These are phyloP conservation scores for Cabera pusaria DNA, from an alignment of 2,888 invertebrate species.

Conservation along the genomic window DNA sequence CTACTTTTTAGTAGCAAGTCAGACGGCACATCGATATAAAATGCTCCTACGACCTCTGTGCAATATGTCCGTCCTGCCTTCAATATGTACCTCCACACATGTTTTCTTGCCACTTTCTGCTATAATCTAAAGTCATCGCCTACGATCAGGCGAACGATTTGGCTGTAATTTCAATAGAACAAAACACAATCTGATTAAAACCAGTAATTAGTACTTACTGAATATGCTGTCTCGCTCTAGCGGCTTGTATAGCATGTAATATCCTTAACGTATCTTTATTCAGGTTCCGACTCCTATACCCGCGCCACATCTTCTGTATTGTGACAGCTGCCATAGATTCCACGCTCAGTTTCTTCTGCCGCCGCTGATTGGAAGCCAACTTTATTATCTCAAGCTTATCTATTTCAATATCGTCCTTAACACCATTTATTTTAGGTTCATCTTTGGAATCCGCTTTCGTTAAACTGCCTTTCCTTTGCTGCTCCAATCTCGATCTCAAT, in stretches of 20 bases:
- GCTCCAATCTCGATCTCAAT: constrained; percentile 64
- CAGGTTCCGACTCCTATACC: constrained; percentile 90
- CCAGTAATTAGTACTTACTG: constrained; percentile 88
- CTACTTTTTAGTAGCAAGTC: too few relatives aligned
- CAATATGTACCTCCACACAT: too few relatives aligned
- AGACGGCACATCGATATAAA: too few relatives aligned
- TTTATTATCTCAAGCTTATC: constrained; percentile 64
- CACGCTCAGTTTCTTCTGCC: constrained; percentile 67
- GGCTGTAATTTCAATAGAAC: too few relatives aligned
- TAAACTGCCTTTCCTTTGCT: constrained; percentile 68
- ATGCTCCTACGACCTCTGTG: too few relatives aligned
- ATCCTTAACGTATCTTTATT: constrained; percentile 86
- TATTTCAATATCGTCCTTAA: constrained; percentile 54
- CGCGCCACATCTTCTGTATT: constrained; percentile 94
- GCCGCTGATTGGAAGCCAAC: constrained; percentile 66
- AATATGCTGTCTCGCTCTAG: constrained; percentile 92
- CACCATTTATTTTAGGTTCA: constrained; percentile 59
- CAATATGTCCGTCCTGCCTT: too few relatives aligned
- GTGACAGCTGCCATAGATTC: constrained; percentile 86
- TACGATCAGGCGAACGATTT: too few relatives aligned
- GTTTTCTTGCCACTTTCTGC: too few relatives aligned
- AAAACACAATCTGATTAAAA: too few relatives aligned
- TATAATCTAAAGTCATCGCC: too few relatives aligned
- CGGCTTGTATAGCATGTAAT: constrained; percentile 87
- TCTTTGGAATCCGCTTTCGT: constrained; percentile 51